Base-by-base conservation (phyloP, 2,113 vertebrate genomes). In the Lanius collurio region DNA sequence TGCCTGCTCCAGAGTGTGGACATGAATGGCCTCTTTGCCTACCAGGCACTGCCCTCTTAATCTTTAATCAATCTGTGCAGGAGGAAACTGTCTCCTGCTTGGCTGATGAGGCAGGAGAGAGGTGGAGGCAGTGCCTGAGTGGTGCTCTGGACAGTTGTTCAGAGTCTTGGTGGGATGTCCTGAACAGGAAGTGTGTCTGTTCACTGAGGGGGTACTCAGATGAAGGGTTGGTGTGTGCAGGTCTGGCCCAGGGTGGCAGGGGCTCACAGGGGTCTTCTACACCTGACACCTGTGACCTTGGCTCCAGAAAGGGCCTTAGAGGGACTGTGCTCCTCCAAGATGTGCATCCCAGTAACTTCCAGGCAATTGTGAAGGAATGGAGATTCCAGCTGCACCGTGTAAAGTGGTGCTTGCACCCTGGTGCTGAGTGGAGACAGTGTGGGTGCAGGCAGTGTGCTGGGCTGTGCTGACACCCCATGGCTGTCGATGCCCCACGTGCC, bases 401-500 rank as follows among this genome's bases (percentile, higher is more conserved):
- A 3, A 52, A 55, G 69, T 16, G 21, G 15, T 52, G 62, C 69
- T 52, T 1, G 4, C 3, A 5, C 31, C 47, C 68, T 55, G 67
- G 52, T 55, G 37, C 74, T n/a, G 60, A 22, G 59, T 7, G 5
- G 60, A 12, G 65, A 4, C 10, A 22, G 21, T 6, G 22, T 11
- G 39, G n/a, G 30, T 24, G 30, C 62, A 10, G 46, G 26, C 17
- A n/a, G 27, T 10, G 26, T 28, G 37, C 75, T 11, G 41, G 27
- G 59, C 56, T 59, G 52, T 26, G 18, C 41, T 2, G 2, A 10
- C 37, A 46, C 14, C 69, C 37, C 39, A 3, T 9, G 13, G 35
- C 44, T 46, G 59, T 20, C 1, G 1, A 0, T 35, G 30, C 47
- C 7, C 6, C 27, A 0, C 0, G 1, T 23, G 8, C 42, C 0